Percentiles rank a stretch among this genome's conserved stretches.
Evolutionary conservation across 2,797 vertebrate species (phyloP).

Genomic region (Anguilla obscura): DNA sequence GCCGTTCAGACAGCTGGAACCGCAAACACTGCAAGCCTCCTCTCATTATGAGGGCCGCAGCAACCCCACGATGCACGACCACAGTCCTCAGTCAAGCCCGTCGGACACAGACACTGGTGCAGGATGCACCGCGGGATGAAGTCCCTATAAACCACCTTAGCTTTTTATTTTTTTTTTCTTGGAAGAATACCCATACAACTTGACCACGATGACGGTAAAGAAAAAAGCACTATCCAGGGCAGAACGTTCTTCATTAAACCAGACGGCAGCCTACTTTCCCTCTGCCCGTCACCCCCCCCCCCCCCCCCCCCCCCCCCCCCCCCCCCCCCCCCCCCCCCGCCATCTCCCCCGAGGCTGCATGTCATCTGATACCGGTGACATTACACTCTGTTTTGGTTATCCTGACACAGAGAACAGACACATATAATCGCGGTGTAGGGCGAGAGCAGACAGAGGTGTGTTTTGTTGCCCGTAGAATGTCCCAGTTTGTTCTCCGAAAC

Average conservation of each 20-base stretch:
- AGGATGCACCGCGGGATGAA: no score
- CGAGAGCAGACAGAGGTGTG: slow-evolving; percentile 3
- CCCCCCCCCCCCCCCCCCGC: no score
- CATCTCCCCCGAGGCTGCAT: neutral
- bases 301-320: no score
- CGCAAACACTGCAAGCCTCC: neutral
- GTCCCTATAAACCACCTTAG: no score
- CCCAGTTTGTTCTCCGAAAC: neutral
- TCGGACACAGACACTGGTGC: neutral
- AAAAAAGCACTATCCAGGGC: neutral
- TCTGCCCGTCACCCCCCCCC: neutral
- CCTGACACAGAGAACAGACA: slow-evolving; percentile 20
- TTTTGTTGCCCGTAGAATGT: neutral
- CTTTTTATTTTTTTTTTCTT: neutral
- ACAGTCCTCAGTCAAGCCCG: neutral
- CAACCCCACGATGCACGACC: neutral
- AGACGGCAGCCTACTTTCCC: neutral
- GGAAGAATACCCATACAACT: neutral
- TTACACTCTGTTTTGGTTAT: slow-evolving; percentile 13
- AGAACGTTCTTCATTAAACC: neutral
- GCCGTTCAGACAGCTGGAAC: neutral
- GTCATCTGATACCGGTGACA: neutral
- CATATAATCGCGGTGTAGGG: neutral
- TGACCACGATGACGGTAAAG: neutral
- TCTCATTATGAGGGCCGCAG: neutral